Percentiles rank a stretch among this genome's conserved stretches.
Evolutionary conservation across 1,140 invertebrate species (phyloP).

Genomic region (Stegodyphus mimosarum): DNA sequence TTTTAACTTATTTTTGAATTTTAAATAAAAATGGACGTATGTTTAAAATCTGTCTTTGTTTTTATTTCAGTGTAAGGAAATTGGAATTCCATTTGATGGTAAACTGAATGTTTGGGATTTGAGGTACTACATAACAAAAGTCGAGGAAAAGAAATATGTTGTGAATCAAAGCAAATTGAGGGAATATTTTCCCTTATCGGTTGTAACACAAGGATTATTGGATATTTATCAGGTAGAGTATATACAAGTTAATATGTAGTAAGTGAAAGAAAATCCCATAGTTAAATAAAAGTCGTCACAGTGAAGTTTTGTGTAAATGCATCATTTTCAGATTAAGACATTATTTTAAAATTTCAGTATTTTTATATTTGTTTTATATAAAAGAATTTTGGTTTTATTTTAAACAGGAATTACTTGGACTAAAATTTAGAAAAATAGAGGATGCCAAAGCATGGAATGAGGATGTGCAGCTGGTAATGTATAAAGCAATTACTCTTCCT

Average conservation of each 20-base stretch:
- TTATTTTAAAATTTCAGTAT: too few relatives aligned
- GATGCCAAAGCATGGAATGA: constrained; percentile 71
- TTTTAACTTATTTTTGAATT: too few relatives aligned
- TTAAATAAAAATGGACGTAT: constrained; percentile 33
- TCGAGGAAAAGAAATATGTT: constrained; percentile 71
- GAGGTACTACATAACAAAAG: constrained; percentile 70
- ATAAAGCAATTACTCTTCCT: neutral
- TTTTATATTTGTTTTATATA: too few relatives aligned
- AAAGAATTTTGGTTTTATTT: neutral
- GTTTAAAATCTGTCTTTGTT: neutral
- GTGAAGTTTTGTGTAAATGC: too few relatives aligned
- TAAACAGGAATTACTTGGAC: constrained; percentile 68
- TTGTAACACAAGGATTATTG: constrained; percentile 71
- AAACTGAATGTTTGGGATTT: constrained; percentile 72
- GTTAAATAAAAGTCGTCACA: too few relatives aligned
- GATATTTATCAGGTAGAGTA: constrained; percentile 71
- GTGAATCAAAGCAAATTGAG: constrained; percentile 72
- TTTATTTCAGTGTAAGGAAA: constrained; percentile 69
- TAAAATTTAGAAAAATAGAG: constrained; percentile 69
- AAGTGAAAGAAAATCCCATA: too few relatives aligned
- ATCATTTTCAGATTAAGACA: too few relatives aligned
- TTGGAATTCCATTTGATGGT: constrained; percentile 69
- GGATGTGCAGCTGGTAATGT: constrained; percentile 71
- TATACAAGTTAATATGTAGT: neutral
- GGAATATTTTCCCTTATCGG: constrained; percentile 72